Evolutionary conservation across 2,797 vertebrate genomes (phyloP), one percentile per base, ranked within the genome.

Genomic region (Gadopsis marmoratus): DNA sequence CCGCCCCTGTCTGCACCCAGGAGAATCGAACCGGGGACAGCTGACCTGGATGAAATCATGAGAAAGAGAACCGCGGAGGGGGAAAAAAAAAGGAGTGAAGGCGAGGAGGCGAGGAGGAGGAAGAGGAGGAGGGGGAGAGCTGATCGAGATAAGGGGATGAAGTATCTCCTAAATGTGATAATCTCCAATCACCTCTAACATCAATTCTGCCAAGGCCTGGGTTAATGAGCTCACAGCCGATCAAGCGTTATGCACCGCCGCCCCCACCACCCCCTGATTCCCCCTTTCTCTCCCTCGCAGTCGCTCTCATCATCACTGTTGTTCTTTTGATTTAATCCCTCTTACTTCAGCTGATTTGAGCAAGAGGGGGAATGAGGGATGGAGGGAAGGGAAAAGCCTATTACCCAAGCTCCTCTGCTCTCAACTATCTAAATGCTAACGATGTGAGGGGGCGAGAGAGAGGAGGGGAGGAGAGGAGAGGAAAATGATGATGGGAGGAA

Each of bases 361-460:
- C 93, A 94, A 85, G 88, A 94, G 95, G 86, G 10, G 79, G 88
- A 83, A 77, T 84, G 85, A 83, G 88, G 82, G 73, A 79, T 39
- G 87, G 83, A 81, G 76, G 86, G 82, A 79, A 95, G 96, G 96
- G 91, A 90, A 93, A 97, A 95, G 96, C 96, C 96, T 94, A 96
- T 97, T 97, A 97, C 96, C 94, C 91, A 92, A 95, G 94, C 94
- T 95, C 92, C 95, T 4, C 82, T 93, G 95, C 95, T 95, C 96
- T 95, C 95, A 96, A 94, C 98, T 96, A 99, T 99, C 98, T 99
- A 99, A 99, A 99, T 99, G 98, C 97, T 98, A 99, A 99, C 96
- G 96, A 99, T 95, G 91, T 83, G 88, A 83, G 81, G 91, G 92
- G 76, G 92, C 85, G 86, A 89, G 82, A 43, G 91, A 88, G 83